phyloP scores from a whole-genome alignment of 1,140 invertebrate genomes.

The Bradynema listronoti region DNA sequence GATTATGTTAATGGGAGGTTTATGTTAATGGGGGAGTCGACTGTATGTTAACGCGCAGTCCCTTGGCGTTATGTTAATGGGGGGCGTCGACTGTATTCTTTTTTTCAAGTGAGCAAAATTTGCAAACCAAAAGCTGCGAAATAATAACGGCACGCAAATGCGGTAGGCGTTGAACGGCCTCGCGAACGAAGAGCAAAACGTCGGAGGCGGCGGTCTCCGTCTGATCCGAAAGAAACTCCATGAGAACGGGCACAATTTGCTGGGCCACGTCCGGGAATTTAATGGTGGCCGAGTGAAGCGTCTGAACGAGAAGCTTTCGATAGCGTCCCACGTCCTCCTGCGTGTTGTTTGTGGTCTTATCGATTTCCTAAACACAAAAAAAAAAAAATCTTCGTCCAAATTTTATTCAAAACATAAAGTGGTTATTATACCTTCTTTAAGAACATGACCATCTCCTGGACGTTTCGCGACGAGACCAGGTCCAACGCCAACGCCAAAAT shows the following conservation, averaged over 20 bases:
- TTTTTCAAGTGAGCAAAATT: no score
- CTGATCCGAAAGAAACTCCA: slow-evolving; percentile 89
- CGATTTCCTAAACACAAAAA: slow-evolving; percentile 65
- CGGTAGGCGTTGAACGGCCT: slow-evolving; percentile 86
- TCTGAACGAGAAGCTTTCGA: slow-evolving; percentile 84
- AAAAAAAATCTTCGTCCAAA: slow-evolving; percentile 14
- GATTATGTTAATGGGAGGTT: no score
- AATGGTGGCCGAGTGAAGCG: slow-evolving; percentile 85
- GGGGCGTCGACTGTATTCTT: no score
- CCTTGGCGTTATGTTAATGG: no score
- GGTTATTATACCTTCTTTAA: slow-evolving; percentile 42
- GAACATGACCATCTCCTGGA: slow-evolving; percentile 70
- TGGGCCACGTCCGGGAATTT: slow-evolving; percentile 95
- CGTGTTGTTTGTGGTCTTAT: slow-evolving; percentile 76
- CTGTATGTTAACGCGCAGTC: no score
- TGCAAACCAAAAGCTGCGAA: slow-evolving; percentile 60
- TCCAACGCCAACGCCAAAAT: slow-evolving; percentile 79
- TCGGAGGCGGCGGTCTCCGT: slow-evolving; percentile 87
- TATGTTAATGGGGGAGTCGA: no score
- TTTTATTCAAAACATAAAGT: slow-evolving; percentile 6
- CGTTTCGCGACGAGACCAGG: slow-evolving; percentile 81
- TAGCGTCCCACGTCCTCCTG: slow-evolving; percentile 90
- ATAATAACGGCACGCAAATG: slow-evolving; percentile 73
- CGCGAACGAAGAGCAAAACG: slow-evolving; percentile 85
- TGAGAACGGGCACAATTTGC: slow-evolving; percentile 83